Percentiles rank a stretch among this genome's conserved stretches.
Evolutionary conservation across 1,140 invertebrate genomes (phyloP).

Genomic region (Sarcophaga bullata): DNA sequence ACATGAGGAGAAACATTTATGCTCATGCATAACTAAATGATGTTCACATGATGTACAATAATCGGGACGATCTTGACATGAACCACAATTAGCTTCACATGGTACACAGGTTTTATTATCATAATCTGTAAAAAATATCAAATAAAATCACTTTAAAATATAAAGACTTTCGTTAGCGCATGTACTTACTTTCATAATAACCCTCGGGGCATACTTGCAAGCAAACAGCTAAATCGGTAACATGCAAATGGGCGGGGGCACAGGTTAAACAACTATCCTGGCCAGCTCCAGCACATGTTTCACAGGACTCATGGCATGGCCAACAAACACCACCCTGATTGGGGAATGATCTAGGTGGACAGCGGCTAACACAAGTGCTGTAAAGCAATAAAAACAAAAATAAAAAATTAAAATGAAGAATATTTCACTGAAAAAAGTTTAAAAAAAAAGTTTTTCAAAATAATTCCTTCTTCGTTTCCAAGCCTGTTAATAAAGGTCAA

Average conservation of each 20-base stretch:
- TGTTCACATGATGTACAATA: constrained; percentile 85
- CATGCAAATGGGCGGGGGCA: constrained; percentile 80
- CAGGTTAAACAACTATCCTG: constrained; percentile 84
- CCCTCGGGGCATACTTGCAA: constrained; percentile 86
- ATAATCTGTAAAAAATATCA: constrained; percentile 68
- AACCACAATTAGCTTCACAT: constrained; percentile 83
- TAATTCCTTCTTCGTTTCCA: too few species aligned
- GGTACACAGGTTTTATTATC: constrained; percentile 80
- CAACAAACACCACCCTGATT: constrained; percentile 81
- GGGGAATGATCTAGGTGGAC: constrained; percentile 81
- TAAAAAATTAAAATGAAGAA: not conserved
- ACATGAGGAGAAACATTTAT: constrained; percentile 83
- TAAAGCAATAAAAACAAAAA: constrained; percentile 14
- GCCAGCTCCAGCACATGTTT: constrained; percentile 84
- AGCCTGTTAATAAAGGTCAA: too few species aligned
- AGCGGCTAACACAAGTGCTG: constrained; percentile 83
- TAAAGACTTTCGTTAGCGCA: not conserved
- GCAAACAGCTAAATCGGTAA: constrained; percentile 82
- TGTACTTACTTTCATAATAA: constrained; percentile 80
- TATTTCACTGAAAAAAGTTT: not conserved
- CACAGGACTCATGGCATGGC: constrained; percentile 85
- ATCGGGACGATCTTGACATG: constrained; percentile 82
- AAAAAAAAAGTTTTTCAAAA: too few species aligned
- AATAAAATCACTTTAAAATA: not conserved
- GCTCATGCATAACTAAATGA: constrained; percentile 81